Evolutionary conservation across 2,797 vertebrate genomes (phyloP), one percentile per base, ranked within the genome.

Genomic region (Vespertilio murinus): DNA sequence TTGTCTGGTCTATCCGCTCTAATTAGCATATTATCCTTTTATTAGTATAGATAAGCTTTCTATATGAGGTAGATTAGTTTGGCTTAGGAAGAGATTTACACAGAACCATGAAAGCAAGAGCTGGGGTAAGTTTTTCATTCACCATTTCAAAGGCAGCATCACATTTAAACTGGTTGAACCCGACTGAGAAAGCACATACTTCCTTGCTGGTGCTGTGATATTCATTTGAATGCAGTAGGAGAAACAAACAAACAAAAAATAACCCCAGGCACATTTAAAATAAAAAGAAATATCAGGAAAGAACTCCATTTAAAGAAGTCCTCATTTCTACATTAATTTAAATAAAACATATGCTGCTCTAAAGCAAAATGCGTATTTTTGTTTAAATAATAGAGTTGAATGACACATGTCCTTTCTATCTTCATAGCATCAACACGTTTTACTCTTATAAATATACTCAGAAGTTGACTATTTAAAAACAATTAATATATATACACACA

Each of bases 131-230:
- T 65, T 90, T 90, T 87, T 30, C 9, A 33, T 56, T 84, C 71
- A 70, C 25, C 86, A 97, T 96, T 64, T 77, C 94, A 94, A 88
- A 91, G 38, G 87, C 1, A 93, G 40, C 47, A 79, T 73, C 54
- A n/a, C 38, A 70, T 64, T 93, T 89, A 91, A 93, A 90, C 14
- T 49, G 59, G 45, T 25, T 73, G 18, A 92, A 87, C 8, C 69
- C 71, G 69, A 67, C 0, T 75, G 65, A 93, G 81, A 88, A 94
- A 96, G 88, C 14, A 71, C 16, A 69, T 30, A 49, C 42, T 82
- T 84, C 45, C 67, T 90, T 74, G 64, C 17, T 20, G 56, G 52
- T 33, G 40, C 42, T 75, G 16, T 33, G 33, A 93, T 42, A 20
- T 16, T 79, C 35, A 74, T 30, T 82, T 70, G 56, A 18, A 40